Conservation (phyloP, 2,113 vertebrate genomes). For the Saccopteryx leptura region DNA sequence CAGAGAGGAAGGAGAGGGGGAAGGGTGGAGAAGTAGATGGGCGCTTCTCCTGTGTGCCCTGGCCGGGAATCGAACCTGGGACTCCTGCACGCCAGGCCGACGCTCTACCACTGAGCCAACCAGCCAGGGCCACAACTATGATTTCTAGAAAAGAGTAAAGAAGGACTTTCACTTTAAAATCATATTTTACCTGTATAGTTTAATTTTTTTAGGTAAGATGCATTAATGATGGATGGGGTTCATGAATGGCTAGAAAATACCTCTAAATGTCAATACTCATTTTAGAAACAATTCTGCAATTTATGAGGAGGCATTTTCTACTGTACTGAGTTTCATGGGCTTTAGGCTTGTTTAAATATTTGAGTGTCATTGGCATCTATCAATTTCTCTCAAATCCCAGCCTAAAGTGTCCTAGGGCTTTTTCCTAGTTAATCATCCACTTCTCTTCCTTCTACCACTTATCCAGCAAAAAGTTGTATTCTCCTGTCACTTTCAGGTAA, state of each 20-base stretch:
- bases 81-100: too few relatives aligned
- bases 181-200: neutral
- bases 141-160: neutral
- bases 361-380: neutral
- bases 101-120: too few relatives aligned
- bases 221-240: neutral
- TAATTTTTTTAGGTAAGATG: neutral
- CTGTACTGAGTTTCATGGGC: neutral
- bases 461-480: neutral
- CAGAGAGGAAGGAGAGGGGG: too few relatives aligned
- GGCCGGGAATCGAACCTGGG: too few relatives aligned
- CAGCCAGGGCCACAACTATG: neutral
- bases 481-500: neutral
- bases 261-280: neutral
- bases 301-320: neutral
- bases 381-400: neutral
- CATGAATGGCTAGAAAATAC: neutral
- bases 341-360: neutral
- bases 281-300: slow-evolving; percentile 7
- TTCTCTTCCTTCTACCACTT: neutral
- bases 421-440: neutral
- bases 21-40: too few relatives aligned
- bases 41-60: too few relatives aligned
- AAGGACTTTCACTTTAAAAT: slow-evolving; percentile 29
- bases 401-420: neutral